These are phyloP conservation scores for Thunnus albacares DNA, from an alignment of 2,797 vertebrate genomes.

Conservation along the genomic window DNA sequence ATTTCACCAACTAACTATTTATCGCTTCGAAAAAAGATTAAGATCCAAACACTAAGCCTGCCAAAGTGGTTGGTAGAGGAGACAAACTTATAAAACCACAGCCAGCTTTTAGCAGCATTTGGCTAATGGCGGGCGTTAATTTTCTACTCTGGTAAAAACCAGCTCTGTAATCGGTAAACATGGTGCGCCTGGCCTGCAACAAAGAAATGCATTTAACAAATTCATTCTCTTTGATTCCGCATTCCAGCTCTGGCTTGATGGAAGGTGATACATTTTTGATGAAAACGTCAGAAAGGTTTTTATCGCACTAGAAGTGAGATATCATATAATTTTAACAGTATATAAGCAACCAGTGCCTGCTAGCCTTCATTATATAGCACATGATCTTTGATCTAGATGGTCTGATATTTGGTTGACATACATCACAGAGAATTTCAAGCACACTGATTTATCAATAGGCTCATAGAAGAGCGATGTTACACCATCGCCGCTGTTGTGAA, in stretches of 20 bases:
- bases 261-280: conserved; percentile 60
- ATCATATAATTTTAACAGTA: conserved; percentile 31
- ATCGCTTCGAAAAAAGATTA: neutral
- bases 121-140: conserved; percentile 63
- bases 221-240: conserved; percentile 64
- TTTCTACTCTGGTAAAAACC: conserved; percentile 69
- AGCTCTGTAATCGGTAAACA: conserved; percentile 69
- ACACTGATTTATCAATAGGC: conserved; percentile 64
- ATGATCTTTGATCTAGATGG: conserved; percentile 66
- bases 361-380: conserved; percentile 3
- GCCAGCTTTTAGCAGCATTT: conserved; percentile 69
- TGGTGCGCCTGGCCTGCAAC: conserved; percentile 57
- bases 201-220: conserved; percentile 66
- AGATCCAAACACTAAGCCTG: conserved; percentile 55
- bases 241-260: conserved; percentile 44
- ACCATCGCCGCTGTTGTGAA: conserved; percentile 46
- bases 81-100: conserved; percentile 54
- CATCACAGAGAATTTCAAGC: conserved; percentile 67
- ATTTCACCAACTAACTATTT: conserved; percentile 23
- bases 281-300: conserved; percentile 33
- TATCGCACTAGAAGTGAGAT: conserved; percentile 37
- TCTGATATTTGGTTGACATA: conserved; percentile 57
- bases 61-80: conserved; percentile 60
- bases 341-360: conserved; percentile 19
- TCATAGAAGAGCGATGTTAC: conserved; percentile 53